Evolutionary conservation across 2,888 invertebrate species (phyloP).

Genomic region (Philaethria dido): DNA sequence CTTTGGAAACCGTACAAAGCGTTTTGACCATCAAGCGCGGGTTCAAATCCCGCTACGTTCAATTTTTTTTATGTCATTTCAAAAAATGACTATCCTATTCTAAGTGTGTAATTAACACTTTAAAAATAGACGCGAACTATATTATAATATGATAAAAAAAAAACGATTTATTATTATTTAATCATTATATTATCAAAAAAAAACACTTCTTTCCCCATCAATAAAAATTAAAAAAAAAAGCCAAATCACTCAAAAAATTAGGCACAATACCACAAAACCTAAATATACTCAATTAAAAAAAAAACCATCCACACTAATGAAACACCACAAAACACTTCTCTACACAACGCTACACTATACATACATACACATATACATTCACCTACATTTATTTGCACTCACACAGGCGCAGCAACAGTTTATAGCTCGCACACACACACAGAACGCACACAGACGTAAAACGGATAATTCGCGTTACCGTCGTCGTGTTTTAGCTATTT

Average conservation of each 20-base stretch:
- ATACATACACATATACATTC: conserved; percentile 73
- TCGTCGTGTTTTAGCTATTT: conserved; percentile 38
- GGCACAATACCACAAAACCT: background rate
- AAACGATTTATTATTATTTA: no score
- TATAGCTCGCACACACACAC: conserved; percentile 65
- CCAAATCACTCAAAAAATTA: background rate
- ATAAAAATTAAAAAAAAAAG: background rate
- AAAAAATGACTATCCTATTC: no score
- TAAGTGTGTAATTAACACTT: no score
- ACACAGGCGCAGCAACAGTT: conserved; percentile 65
- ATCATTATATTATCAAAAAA: no score
- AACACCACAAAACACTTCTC: conserved; percentile 42
- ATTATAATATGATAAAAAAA: no score
- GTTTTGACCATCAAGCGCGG: no score
- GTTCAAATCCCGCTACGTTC: no score
- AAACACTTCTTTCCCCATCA: background rate
- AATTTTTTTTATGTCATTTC: no score
- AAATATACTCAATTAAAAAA: no score
- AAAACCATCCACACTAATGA: conserved; percentile 12
- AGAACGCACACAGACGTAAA: conserved; percentile 51
- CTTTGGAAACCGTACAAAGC: no score
- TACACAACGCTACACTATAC: conserved; percentile 60
- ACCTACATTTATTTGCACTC: conserved; percentile 81
- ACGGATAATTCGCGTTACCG: conserved; percentile 66
- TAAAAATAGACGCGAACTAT: no score